Percentiles rank a stretch among this genome's conserved stretches.
Evolutionary conservation across 1,140 invertebrate genomes (phyloP).

Genomic region (Pseudomyrmex flavicornis): DNA sequence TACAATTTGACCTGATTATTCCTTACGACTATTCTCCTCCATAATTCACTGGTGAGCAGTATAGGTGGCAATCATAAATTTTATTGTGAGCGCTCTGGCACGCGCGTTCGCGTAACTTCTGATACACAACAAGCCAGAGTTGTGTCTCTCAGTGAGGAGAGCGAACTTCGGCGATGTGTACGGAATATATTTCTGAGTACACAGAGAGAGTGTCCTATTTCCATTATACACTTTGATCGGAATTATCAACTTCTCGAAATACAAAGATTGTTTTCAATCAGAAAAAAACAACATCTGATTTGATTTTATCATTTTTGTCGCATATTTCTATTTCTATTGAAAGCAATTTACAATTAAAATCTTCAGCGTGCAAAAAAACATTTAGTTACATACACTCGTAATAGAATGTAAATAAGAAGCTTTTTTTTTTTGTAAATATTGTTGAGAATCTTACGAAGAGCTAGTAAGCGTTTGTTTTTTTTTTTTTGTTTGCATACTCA

Average conservation of each 20-base stretch:
- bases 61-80: slow-evolving; percentile 41
- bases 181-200: background rate
- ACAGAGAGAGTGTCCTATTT: background rate
- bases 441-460: slow-evolving; percentile 6
- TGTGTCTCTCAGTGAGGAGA: background rate
- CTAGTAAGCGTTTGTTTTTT: slow-evolving; percentile 6
- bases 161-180: background rate
- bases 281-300: too few species aligned
- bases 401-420: background rate
- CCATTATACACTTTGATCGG: background rate
- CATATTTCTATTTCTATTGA: too few species aligned
- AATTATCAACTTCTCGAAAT: background rate
- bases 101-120: background rate
- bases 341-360: background rate
- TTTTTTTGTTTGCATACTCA: slow-evolving; percentile 4
- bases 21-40: slow-evolving; percentile 33
- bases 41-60: slow-evolving; percentile 26
- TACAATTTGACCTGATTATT: slow-evolving; percentile 53
- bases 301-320: too few species aligned
- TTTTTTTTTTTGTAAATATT: background rate
- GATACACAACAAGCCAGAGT: slow-evolving; percentile 27
- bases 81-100: slow-evolving; percentile 8
- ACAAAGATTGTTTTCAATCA: too few species aligned
- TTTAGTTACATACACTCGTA: background rate
- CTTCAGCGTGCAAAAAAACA: background rate